A percentile compares a stretch with the other conserved stretches of the same genome.
These are phyloP conservation scores for Eristalis arbustorum DNA, from an alignment of 2,888 invertebrate genomes.

Conservation along the genomic window DNA sequence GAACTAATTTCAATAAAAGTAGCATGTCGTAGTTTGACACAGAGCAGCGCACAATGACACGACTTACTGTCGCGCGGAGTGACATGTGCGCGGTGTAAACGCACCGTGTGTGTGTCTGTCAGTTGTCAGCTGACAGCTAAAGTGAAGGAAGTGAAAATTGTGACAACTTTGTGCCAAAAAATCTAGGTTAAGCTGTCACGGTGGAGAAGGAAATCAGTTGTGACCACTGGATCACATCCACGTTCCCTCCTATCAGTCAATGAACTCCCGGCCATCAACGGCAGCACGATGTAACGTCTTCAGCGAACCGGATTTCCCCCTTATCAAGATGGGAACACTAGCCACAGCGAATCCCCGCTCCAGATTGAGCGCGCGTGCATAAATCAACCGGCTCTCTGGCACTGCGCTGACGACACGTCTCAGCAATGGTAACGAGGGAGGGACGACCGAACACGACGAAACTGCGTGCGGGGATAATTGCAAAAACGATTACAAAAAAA, in stretches of 20 bases:
- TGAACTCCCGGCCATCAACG: neutral
- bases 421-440: neutral
- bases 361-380: slow-evolving; percentile 33
- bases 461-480: slow-evolving; percentile 27
- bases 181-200: neutral
- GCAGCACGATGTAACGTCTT: neutral
- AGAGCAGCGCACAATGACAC: neutral
- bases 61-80: neutral
- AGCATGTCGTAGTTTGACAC: neutral
- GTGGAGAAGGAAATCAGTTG: neutral
- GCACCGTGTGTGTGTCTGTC: neutral
- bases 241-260: neutral
- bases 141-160: neutral
- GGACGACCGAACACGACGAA: neutral
- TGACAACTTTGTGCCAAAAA: neutral
- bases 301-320: slow-evolving; percentile 38
- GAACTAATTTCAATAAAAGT: slow-evolving; percentile 11
- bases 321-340: slow-evolving; percentile 50
- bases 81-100: neutral
- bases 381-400: slow-evolving; percentile 20
- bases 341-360: slow-evolving; percentile 35
- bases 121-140: neutral
- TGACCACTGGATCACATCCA: neutral
- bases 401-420: neutral
- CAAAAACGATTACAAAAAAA: slow-evolving; percentile 52